A percentile compares a stretch with the other conserved stretches of the same genome.
Conservation (phyloP, 2,888 invertebrate genomes). For the Rapana venosa region DNA sequence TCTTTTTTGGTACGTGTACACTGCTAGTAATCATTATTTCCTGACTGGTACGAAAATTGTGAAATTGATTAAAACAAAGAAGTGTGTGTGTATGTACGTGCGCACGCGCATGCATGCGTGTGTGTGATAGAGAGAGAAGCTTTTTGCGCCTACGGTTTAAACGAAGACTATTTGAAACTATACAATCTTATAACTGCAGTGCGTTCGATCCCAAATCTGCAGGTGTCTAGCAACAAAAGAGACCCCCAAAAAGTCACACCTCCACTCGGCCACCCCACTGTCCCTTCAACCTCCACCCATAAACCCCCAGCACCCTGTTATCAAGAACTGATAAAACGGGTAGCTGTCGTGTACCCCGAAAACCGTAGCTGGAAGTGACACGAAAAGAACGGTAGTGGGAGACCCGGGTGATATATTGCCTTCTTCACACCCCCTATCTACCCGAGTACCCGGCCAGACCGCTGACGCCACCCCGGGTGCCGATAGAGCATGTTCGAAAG, state of each 20-base stretch:
- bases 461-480: background rate
- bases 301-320: background rate
- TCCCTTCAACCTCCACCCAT: background rate
- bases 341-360: background rate
- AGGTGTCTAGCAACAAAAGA: no score
- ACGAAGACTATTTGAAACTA: no score
- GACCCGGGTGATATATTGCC: slow-evolving; percentile 4
- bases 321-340: background rate
- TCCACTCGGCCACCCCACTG: background rate
- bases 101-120: background rate
- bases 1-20: background rate
- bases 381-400: background rate
- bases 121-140: background rate
- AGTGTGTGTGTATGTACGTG: background rate
- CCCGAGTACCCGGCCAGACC: slow-evolving; percentile 19
- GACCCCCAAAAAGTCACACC: background rate
- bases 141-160: no score
- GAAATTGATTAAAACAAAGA: background rate
- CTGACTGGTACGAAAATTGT: background rate
- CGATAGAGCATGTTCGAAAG: background rate
- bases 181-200: no score
- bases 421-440: slow-evolving; percentile 21
- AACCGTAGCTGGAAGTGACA: background rate
- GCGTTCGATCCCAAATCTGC: no score
- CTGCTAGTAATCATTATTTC: background rate